Evolutionary conservation across 2,113 vertebrate genomes (phyloP), one percentile per base, ranked within the genome.

Genomic region (Cynoglossus semilaevis): DNA sequence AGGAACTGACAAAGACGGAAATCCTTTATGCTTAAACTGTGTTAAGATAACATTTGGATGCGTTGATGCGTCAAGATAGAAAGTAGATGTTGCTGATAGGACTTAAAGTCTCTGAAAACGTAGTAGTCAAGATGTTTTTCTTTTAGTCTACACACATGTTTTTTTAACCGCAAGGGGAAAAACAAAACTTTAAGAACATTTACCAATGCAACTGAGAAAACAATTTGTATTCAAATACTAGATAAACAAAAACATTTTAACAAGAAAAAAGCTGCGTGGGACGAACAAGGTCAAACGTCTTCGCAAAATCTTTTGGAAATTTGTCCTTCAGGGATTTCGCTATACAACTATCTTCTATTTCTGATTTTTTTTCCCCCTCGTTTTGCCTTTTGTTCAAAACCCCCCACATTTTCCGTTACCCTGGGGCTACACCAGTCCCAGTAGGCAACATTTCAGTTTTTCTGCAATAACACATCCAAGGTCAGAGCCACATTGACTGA

Each of bases 381-480:
- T 50, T 73, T 53, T 41, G 18, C 47, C 59, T 68, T 58, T 45
- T 73, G 60, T 68, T 71, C 63, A 54, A 51, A 64, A 53, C 49
- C 54, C 4, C 29, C 15, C 18, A 29, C 22, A 29, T 29, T 29
- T 29, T 29, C 74, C 54, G 77, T 51, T 77, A 43, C 62, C 49
- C 57, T 44, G 50, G 61, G 74, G 73, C 68, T 69, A 58, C 38
- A 56, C 15, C 29, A 11, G 36, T 64, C 47, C 62, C 60, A 45
- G 46, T 45, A 63, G 22, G 41, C 51, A 64, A 16, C 15, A 2
- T 64, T 65, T 74, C 43, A 60, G 63, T 62, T 59, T 62, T 10
- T 70, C 53, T 58, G 41, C 69, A 69, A 49, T 62, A 67, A 74
- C 67, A 77, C 43, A 58, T 44, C 58, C 72, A 80, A 73, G 67